Percentiles rank a stretch among this genome's conserved stretches.
Evolutionary conservation across 2,113 vertebrate species (phyloP).

Genomic region (Pitta sordida): DNA sequence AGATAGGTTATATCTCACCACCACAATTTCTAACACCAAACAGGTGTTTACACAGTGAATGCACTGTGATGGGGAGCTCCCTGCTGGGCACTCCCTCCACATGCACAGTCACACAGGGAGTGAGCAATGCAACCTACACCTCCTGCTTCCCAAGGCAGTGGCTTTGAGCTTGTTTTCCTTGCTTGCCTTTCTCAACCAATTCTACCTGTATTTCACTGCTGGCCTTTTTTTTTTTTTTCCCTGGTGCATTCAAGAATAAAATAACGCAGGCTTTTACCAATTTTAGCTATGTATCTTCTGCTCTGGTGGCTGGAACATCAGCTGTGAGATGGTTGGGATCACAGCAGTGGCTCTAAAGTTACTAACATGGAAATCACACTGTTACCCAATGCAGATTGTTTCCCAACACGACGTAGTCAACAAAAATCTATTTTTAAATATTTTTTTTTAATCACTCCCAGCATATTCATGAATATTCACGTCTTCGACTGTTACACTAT

Average conservation of each 20-base stretch:
- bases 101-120: not conserved
- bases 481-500: not conserved
- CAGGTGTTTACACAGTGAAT: not conserved
- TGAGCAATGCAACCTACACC: not conserved
- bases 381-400: not conserved
- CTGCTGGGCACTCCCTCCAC: accelerated
- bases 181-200: not conserved
- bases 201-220: not conserved
- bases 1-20: not conserved
- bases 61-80: not conserved
- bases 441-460: not conserved
- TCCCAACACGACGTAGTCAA: not conserved
- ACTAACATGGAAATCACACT: not conserved
- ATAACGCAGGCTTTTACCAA: not conserved
- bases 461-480: not conserved
- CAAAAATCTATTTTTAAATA: not conserved
- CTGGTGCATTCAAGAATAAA: not conserved
- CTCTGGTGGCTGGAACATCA: not conserved
- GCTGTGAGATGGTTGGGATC: not conserved
- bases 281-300: not conserved
- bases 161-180: not conserved
- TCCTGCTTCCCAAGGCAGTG: not conserved
- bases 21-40: not conserved
- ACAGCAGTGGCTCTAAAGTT: not conserved
- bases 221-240: not conserved